Conservation (phyloP, 2,888 invertebrate species). For the Thereva nobilitata region DNA sequence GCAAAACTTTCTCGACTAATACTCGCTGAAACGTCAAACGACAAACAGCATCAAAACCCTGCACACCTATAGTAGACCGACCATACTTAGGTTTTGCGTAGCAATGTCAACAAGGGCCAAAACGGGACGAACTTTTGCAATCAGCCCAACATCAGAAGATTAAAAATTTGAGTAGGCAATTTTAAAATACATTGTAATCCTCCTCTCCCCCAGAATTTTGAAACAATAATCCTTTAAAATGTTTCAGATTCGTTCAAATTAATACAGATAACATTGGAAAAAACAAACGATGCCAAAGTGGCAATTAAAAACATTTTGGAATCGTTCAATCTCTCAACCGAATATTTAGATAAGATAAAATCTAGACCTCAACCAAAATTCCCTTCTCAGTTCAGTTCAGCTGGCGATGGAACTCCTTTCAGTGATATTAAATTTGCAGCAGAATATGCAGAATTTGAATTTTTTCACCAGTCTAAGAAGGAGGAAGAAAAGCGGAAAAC, state of each 20-base stretch:
- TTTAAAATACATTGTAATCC: neutral
- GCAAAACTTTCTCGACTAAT: too few species aligned
- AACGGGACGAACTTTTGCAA: too few species aligned
- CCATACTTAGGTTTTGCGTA: too few species aligned
- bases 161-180: too few species aligned
- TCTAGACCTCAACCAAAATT: constrained; percentile 25
- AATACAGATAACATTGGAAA: constrained; percentile 73
- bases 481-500: constrained; percentile 37
- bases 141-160: too few species aligned
- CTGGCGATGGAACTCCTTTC: constrained; percentile 22
- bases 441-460: constrained; percentile 44
- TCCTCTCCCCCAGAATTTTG: neutral
- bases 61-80: too few species aligned
- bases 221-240: neutral
- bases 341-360: constrained; percentile 76
- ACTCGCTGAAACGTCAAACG: too few species aligned
- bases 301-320: constrained; percentile 74
- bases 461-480: constrained; percentile 40
- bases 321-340: constrained; percentile 83
- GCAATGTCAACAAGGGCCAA: too few species aligned
- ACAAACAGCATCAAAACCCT: too few species aligned
- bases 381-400: constrained; percentile 25
- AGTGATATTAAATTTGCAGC: constrained; percentile 43
- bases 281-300: constrained; percentile 68
- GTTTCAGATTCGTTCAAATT: constrained; percentile 70